phyloP scores from a whole-genome alignment of 2,113 vertebrate species.

The Oostethus manadensis region DNA sequence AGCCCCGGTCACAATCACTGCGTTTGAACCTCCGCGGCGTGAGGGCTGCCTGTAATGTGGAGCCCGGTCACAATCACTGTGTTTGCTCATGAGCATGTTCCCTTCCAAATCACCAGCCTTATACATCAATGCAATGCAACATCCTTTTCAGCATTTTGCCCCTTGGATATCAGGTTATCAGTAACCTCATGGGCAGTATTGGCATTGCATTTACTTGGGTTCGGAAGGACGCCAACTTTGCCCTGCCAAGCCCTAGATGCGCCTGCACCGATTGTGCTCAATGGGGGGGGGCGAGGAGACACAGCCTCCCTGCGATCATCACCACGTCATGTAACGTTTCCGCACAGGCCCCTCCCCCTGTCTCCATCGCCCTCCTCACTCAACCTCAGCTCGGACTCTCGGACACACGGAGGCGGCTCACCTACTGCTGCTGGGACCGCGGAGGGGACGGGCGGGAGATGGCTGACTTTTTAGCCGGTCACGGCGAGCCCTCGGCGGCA shows the following conservation, averaged over 20 bases:
- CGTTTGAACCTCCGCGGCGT: no score
- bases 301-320: constrained; percentile 69
- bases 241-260: constrained; percentile 25
- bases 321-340: constrained; percentile 78
- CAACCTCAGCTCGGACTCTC: constrained; percentile 75
- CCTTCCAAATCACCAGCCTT: no score
- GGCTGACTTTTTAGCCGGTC: constrained; percentile 80
- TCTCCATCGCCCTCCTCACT: constrained; percentile 72
- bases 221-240: no score
- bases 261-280: constrained; percentile 56
- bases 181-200: no score
- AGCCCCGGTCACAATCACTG: no score
- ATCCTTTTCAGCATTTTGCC: no score
- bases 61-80: no score
- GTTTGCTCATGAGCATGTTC: no score
- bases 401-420: constrained; percentile 72
- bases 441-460: constrained; percentile 82
- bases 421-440: constrained; percentile 68
- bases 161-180: no score
- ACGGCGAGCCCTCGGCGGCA: constrained; percentile 74
- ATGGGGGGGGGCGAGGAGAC: constrained; percentile 71
- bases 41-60: no score
- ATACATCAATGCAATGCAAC: no score
- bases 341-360: constrained; percentile 76
- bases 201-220: no score